Evolutionary conservation across 2,888 invertebrate genomes (phyloP), one percentile per base, ranked within the genome.

Genomic region (Ochropleura leucogaster): DNA sequence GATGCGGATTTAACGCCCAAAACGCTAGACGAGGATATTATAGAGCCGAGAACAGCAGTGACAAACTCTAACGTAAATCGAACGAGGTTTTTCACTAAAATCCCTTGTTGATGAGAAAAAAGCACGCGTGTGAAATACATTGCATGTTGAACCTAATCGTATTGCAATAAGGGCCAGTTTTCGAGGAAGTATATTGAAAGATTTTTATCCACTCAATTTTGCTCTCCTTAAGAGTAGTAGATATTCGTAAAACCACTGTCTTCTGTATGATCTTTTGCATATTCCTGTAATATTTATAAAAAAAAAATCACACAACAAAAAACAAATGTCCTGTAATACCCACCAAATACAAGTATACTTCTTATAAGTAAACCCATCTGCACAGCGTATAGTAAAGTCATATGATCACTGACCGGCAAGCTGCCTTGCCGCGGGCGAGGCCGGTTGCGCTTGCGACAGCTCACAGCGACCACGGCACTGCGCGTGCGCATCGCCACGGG

Each of bases 351-450:
- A 44, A 57, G 57, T 62, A 30, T 30, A 30, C 30, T 30, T 49
- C 10, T 1, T 51, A 62, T 72, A 63, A 40, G 63, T 68, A 59
- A 70, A 69, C n/a, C 47, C 57, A 82, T 84, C 80, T 84, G 76
- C n/a, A 59, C 16, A 47, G 65, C 16, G 74, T 84, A 65, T 72
- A 67, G 79, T 68, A 53, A 20, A 72, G 68, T 76, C 83, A 70
- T 73, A 80, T 87, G 86, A 84, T 82, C 90, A 90, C 89, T 91
- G 93, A 93, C 93, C 93, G 92, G 79, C 76, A 77, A 77, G 89
- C 93, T 94, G 94, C 95, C 95, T 95, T 95, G 95, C 95, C 94
- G 90, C 87, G 80, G 94, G 95, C 94, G 90, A 90, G 90, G 91
- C 84, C 90, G 66, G 77, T 85, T 81, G 84, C 89, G 64, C 77